Percentiles rank a stretch among this genome's conserved stretches.
Evolutionary conservation across 2,113 vertebrate species (phyloP).

Genomic region (Monopterus albus): DNA sequence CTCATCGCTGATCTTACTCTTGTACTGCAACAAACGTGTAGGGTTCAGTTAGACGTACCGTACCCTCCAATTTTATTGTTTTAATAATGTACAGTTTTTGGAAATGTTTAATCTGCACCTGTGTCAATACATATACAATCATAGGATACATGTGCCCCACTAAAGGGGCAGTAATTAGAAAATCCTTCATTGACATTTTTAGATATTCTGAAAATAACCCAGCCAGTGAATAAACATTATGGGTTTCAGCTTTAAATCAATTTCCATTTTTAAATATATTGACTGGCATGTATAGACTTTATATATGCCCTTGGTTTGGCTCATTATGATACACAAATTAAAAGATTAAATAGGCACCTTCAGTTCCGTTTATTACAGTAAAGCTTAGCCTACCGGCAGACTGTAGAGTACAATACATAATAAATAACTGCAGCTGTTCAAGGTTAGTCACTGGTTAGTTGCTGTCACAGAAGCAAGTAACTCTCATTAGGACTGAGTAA

Average conservation of each 20-base stretch:
- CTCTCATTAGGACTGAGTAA: conserved; percentile 39
- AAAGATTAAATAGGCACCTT: conserved; percentile 9
- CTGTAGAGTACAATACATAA: too few relatives aligned
- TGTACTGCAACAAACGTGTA: conserved; percentile 82
- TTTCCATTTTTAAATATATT: neutral
- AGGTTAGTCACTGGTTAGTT: neutral
- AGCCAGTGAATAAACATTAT: neutral
- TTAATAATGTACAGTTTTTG: neutral
- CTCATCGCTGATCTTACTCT: conserved; percentile 94
- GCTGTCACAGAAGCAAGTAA: conserved; percentile 1
- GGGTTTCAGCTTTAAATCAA: conserved; percentile 26
- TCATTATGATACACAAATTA: conserved; percentile 1
- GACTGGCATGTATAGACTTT: neutral
- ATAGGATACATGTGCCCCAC: neutral
- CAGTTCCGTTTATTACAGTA: neutral
- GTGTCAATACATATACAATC: neutral
- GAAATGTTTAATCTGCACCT: neutral
- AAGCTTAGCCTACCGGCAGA: too few relatives aligned
- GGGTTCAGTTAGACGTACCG: neutral
- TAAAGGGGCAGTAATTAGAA: neutral
- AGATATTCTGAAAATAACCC: too few relatives aligned
- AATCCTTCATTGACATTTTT: neutral
- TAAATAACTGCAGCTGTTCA: neutral
- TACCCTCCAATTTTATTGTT: neutral
- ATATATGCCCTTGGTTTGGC: neutral